Evolutionary conservation across 35 echinoderm and acorn worm species (phyloP).

Genomic region (Anneissia japonica): DNA sequence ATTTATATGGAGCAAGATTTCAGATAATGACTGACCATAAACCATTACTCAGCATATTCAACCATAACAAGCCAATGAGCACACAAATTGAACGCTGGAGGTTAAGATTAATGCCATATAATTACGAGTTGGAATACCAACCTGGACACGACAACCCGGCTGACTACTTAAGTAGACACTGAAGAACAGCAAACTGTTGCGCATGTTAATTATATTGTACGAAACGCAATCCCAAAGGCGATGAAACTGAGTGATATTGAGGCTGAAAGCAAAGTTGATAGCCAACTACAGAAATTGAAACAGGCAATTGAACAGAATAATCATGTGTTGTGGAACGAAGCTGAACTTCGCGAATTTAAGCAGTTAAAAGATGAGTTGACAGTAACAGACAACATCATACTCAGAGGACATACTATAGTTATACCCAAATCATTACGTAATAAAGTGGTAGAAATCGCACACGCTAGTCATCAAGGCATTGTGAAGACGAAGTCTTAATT

Average conservation of each 20-base stretch:
- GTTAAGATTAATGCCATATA: slow-evolving; percentile 13
- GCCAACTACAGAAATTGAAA: neutral
- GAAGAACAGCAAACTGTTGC: too few species aligned
- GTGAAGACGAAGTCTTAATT: slow-evolving; percentile 23
- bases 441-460: slow-evolving; percentile 44
- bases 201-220: slow-evolving; percentile 27
- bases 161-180: slow-evolving; percentile 22
- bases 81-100: slow-evolving; percentile 36
- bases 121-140: slow-evolving; percentile 20
- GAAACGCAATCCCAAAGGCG: slow-evolving; percentile 35
- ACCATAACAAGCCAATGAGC: slow-evolving; percentile 14
- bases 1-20: slow-evolving; percentile 21
- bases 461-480: slow-evolving; percentile 56
- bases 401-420: slow-evolving; percentile 38
- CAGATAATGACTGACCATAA: slow-evolving; percentile 37
- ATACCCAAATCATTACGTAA: slow-evolving; percentile 34
- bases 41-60: slow-evolving; percentile 10
- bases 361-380: slow-evolving; percentile 44
- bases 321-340: too few species aligned
- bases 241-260: slow-evolving; percentile 31
- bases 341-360: too few species aligned
- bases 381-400: slow-evolving; percentile 23
- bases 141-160: slow-evolving; percentile 26
- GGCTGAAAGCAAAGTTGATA: slow-evolving; percentile 5
- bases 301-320: neutral